Percentiles rank a stretch among this genome's conserved stretches.
Conservation (phyloP, 2,888 invertebrate genomes). For the Buathra laborator region DNA sequence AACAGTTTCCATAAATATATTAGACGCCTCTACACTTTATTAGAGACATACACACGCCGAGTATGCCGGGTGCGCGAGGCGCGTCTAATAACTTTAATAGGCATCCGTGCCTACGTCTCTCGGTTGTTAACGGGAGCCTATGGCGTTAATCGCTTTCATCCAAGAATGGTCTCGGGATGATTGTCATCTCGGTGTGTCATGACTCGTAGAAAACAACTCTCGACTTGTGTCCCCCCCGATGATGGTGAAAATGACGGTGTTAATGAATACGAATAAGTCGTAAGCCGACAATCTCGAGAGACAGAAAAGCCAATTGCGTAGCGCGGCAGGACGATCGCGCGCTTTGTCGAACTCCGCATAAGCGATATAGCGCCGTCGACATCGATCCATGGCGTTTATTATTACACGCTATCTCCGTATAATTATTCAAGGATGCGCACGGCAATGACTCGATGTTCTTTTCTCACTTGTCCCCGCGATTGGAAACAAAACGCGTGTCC, state of each 20-base stretch:
- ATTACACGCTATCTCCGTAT: conserved; percentile 3
- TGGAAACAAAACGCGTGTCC: conserved; percentile 21
- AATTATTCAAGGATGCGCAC: conserved; percentile 12
- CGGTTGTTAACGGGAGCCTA: conserved; percentile 41
- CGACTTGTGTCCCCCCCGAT: conserved; percentile 24
- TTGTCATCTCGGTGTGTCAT: conserved; percentile 21
- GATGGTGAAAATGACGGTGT: conserved; percentile 63
- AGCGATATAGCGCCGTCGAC: too few relatives aligned
- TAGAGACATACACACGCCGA: conserved; percentile 14
- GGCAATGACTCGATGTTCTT: conserved; percentile 27
- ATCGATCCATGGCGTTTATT: too few relatives aligned
- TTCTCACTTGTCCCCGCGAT: not conserved
- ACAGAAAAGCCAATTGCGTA: conserved; percentile 12
- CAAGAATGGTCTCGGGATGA: conserved; percentile 24
- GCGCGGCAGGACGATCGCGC: not conserved
- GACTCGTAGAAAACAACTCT: conserved; percentile 20
- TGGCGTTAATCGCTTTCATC: conserved; percentile 35
- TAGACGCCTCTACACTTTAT: not conserved
- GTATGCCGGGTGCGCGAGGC: conserved; percentile 13
- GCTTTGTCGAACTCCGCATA: too few relatives aligned
- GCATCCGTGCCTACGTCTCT: conserved; percentile 33
- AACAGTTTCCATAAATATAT: conserved; percentile 47
- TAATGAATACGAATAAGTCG: conserved; percentile 54
- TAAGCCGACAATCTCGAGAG: conserved; percentile 1
- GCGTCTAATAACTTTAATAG: conserved; percentile 57